Conservation (phyloP, 2,888 invertebrate species). For the Amorpha juglandis region DNA sequence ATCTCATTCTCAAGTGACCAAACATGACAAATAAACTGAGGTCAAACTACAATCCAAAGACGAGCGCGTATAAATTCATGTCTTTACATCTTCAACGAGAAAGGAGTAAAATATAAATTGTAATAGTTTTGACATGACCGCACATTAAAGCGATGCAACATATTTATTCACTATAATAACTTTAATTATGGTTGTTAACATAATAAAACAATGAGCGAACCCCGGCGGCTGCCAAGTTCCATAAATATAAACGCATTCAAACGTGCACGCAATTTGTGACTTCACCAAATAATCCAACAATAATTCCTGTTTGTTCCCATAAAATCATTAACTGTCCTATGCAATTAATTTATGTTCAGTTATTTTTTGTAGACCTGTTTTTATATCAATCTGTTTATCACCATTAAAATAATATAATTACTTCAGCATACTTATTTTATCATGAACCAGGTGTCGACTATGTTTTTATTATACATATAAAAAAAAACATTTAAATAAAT, state of each 20-base stretch:
- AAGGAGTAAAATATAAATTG: not conserved
- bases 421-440: not conserved
- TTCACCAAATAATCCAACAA: not conserved
- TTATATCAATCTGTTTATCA: not conserved
- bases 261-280: not conserved
- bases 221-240: conserved; percentile 15
- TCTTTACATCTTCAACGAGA: conserved; percentile 1
- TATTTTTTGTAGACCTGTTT: no score
- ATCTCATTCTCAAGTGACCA: conserved; percentile 19
- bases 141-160: conserved; percentile 6
- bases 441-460: not conserved
- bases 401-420: not conserved
- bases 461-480: not conserved
- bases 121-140: not conserved
- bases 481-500: conserved; percentile 1
- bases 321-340: no score
- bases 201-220: conserved; percentile 18
- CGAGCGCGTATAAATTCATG: not conserved
- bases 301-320: no score
- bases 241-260: conserved; percentile 14
- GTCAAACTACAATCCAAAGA: conserved; percentile 21
- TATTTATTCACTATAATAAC: conserved; percentile 24
- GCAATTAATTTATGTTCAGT: not conserved
- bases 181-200: conserved; percentile 23
- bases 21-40: conserved; percentile 19